Conservation (phyloP, 2,888 invertebrate species). For the Rhabditoides inermis region DNA sequence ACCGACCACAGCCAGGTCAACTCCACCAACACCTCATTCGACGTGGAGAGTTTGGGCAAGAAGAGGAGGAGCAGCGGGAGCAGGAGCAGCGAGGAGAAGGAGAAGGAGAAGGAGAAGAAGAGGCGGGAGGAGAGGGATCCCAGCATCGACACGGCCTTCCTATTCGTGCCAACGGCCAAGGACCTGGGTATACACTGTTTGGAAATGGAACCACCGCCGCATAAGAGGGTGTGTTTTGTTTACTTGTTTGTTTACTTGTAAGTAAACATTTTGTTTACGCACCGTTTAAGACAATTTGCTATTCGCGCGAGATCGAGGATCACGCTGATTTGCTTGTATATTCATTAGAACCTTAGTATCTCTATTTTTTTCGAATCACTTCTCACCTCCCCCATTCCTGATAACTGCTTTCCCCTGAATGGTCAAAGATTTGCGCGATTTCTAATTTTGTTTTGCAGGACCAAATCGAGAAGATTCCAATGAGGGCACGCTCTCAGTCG, state of each 20-base stretch:
- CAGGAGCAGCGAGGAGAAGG: conserved; percentile 16
- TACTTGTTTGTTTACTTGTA: conserved; percentile 5
- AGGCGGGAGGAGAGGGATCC: conserved; percentile 10
- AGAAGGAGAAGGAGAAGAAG: conserved; percentile 7
- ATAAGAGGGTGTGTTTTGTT: conserved; percentile 27
- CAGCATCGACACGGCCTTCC: conserved; percentile 22
- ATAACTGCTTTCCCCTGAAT: too few species aligned
- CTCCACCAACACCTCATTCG: not conserved
- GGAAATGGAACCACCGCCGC: conserved; percentile 36
- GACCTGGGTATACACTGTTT: conserved; percentile 22
- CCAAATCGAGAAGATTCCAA: conserved; percentile 50
- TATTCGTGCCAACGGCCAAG: conserved; percentile 30
- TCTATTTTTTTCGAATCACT: not conserved
- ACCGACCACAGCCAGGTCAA: conserved; percentile 18
- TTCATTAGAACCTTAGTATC: not conserved
- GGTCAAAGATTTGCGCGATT: too few species aligned
- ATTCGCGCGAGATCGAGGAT: not conserved
- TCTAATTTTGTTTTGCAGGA: too few species aligned
- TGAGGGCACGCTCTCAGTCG: conserved; percentile 48
- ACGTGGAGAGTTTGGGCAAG: conserved; percentile 2
- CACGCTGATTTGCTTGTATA: not conserved
- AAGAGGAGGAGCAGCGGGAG: conserved; percentile 15
- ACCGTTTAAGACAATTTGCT: conserved; percentile 7
- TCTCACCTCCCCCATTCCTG: too few species aligned
- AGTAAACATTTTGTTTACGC: conserved; percentile 9